Conservation (phyloP, 2,797 vertebrate species). For the Ambastaia sidthimunki region DNA sequence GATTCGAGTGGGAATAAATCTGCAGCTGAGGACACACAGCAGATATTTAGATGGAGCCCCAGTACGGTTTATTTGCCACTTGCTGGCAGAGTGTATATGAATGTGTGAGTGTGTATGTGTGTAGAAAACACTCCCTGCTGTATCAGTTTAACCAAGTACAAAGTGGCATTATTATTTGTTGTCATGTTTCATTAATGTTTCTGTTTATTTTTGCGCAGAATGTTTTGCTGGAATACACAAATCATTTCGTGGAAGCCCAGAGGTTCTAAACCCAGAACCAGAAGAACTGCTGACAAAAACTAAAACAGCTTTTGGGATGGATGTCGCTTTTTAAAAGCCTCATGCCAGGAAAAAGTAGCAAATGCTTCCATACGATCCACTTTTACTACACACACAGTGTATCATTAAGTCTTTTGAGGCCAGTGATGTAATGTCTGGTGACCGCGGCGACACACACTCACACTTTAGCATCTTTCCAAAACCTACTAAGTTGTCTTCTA, state of each 20-base stretch:
- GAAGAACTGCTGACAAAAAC: constrained; percentile 45
- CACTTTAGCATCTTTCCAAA: not conserved
- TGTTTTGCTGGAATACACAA: not conserved
- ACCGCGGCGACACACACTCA: constrained; percentile 24
- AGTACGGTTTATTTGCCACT: constrained; percentile 24
- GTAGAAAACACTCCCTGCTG: constrained; percentile 3
- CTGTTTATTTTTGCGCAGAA: not conserved
- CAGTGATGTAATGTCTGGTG: constrained; percentile 60
- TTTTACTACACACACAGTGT: constrained; percentile 36
- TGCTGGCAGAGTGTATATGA: constrained; percentile 17
- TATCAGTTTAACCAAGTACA: constrained; percentile 19
- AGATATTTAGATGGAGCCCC: not conserved
- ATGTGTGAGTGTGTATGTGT: constrained; percentile 18
- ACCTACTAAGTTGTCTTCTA: too few species aligned
- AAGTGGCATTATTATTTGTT: constrained; percentile 15
- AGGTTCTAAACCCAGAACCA: not conserved
- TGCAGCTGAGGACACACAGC: not conserved
- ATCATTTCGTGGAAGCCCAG: not conserved
- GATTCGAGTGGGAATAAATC: constrained; percentile 56
- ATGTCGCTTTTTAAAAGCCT: too few species aligned
- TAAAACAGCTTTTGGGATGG: not conserved
- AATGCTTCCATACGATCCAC: constrained; percentile 5
- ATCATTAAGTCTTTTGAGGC: constrained; percentile 52
- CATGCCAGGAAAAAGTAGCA: constrained; percentile 53
- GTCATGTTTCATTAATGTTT: not conserved